Evolutionary conservation across 2,888 invertebrate genomes (phyloP).

Genomic region (Spodoptera exigua): DNA sequence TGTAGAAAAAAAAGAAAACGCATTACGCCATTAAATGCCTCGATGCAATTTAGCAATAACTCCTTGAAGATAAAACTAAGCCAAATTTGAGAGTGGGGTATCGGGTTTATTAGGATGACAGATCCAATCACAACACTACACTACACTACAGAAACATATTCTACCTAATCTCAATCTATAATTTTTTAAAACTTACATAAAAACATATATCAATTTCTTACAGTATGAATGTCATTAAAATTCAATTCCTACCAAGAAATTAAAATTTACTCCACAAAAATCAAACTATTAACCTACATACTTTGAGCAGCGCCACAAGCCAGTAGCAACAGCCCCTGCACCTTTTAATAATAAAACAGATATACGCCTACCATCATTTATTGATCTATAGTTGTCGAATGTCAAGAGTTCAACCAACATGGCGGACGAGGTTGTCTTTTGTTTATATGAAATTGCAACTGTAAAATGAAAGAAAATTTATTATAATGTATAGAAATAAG

Average conservation of each 20-base stretch:
- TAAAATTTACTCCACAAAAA: neutral
- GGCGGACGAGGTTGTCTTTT: conserved; percentile 29
- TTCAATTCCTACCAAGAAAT: neutral
- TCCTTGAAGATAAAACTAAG: conserved; percentile 38
- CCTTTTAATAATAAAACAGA: conserved; percentile 38
- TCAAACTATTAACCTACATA: conserved; percentile 18
- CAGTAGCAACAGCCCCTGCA: conserved; percentile 29
- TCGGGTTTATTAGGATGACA: too few species aligned
- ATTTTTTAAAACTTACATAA: too few species aligned
- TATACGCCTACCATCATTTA: conserved; percentile 45
- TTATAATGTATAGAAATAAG: neutral
- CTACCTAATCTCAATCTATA: too few species aligned
- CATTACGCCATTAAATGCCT: conserved; percentile 38
- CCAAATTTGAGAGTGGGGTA: conserved; percentile 19
- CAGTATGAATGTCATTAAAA: neutral
- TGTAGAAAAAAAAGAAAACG: conserved; percentile 41
- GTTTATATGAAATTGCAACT: conserved; percentile 27
- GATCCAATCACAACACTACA: too few species aligned
- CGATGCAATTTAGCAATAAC: conserved; percentile 33
- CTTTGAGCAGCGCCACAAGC: conserved; percentile 1
- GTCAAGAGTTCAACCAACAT: conserved; percentile 56
- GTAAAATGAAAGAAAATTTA: neutral
- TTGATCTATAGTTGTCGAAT: conserved; percentile 61
- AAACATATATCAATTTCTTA: neutral
- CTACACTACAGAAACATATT: too few species aligned